phyloP scores from a whole-genome alignment of 2,888 invertebrate species.

The Celastrina argiolus region DNA sequence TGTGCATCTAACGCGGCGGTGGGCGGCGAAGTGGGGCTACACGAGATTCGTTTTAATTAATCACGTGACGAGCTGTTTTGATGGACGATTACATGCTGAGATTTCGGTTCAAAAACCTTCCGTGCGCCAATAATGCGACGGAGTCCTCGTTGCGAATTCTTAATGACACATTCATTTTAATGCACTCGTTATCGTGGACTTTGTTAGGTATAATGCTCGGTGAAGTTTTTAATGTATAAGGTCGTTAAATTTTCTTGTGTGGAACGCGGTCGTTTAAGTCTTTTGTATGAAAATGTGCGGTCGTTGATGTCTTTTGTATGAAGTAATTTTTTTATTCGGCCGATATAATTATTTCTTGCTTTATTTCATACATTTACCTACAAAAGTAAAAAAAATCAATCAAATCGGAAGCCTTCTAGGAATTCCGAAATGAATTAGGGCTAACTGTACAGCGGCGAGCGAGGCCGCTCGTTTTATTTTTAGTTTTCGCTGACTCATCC shows the following conservation, averaged over 20 bases:
- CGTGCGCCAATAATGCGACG: background rate
- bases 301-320: background rate
- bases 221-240: too few relatives aligned
- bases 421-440: background rate
- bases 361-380: background rate
- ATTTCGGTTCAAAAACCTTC: background rate
- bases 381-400: background rate
- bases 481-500: constrained; percentile 3
- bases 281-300: background rate
- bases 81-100: constrained; percentile 26
- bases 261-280: background rate
- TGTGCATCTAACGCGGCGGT: constrained; percentile 48
- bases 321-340: background rate
- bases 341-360: background rate
- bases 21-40: constrained; percentile 49
- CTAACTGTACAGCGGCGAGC: background rate
- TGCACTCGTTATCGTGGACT: background rate
- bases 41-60: constrained; percentile 44
- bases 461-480: background rate
- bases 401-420: background rate
- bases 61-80: constrained; percentile 31
- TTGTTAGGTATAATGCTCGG: background rate
- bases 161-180: background rate
- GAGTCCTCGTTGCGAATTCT: background rate
- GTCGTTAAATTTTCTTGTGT: background rate